phyloP scores from a whole-genome alignment of 2,888 invertebrate genomes.

The Ypsolopha scabrella region DNA sequence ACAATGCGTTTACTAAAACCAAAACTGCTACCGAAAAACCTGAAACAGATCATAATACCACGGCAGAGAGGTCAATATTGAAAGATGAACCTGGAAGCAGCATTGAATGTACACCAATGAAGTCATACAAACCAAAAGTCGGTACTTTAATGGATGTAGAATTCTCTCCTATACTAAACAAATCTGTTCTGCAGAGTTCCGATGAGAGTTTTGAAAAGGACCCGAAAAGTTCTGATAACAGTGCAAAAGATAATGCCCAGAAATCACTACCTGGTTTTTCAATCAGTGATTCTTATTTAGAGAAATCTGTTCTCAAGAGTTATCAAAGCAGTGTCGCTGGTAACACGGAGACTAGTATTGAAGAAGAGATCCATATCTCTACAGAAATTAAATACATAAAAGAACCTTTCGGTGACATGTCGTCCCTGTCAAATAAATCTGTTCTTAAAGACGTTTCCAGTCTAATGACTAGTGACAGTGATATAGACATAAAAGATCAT shows the following conservation, averaged over 20 bases:
- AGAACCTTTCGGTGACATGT: constrained; percentile 8
- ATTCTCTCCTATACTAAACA: constrained; percentile 52
- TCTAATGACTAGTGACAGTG: constrained; percentile 54
- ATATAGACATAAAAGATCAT: constrained; percentile 33
- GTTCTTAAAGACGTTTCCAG: constrained; percentile 31
- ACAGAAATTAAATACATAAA: constrained; percentile 13
- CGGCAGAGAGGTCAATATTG: constrained; percentile 11
- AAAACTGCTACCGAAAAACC: constrained; percentile 30
- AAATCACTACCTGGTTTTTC: constrained; percentile 34
- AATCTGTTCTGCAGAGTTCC: constrained; percentile 48
- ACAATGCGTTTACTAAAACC: constrained; percentile 51
- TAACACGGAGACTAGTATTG: constrained; percentile 19
- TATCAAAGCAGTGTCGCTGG: constrained; percentile 34
- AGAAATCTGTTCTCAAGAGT: constrained; percentile 41
- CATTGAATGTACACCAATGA: constrained; percentile 54
- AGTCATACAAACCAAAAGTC: constrained; percentile 27
- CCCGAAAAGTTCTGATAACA: constrained; percentile 20
- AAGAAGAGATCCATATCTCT: constrained; percentile 21
- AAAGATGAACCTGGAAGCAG: constrained; percentile 15
- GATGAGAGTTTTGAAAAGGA: constrained; percentile 29
- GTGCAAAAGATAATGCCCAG: constrained; percentile 8
- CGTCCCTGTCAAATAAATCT: constrained; percentile 9
- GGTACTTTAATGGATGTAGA: constrained; percentile 46
- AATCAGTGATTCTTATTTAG: constrained; percentile 34
- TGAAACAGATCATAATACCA: constrained; percentile 21